Base-by-base conservation (phyloP, 2,888 invertebrate genomes). In the Ferdinandea cuprea region DNA sequence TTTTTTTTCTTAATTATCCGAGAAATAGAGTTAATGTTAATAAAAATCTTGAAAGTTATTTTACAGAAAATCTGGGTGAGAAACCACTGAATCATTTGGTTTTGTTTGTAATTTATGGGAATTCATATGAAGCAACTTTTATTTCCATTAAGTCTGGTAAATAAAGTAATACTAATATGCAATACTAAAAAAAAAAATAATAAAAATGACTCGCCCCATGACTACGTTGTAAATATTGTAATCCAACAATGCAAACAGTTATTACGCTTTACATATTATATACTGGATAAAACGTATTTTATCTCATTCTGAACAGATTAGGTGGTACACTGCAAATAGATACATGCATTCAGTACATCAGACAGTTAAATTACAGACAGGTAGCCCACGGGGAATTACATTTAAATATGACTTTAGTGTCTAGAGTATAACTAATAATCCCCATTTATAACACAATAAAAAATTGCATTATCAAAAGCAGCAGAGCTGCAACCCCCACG, bases 241-340 rank as follows among this genome's bases (percentile, higher is more conserved):
- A n/a, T n/a, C n/a, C 3, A 25, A 25, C 25, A 5, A 25, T 2
- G 2, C 25, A 25, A 25, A 25, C 25, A 25, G 3, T 25, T 25
- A 25, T 25, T 25, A 3, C 25, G 25, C 2, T 25, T 30, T 8
- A 13, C 5, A 40, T 15, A 2, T 40, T 7, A 2, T 7, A 1
- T 8, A 15, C 4, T 37, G 28, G 37, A 48, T 72, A 35, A 37
- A 65, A 56, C 65, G 73, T 25, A 56, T 37, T 73, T 73, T 30
- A 65, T 73, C 28, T 54, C n/a, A 9, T 9, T 25, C 28, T 4
- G 9, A 42, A 25, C 2, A 40, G 52, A 59, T 52, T 61, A 5
- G 30, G 13, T 3, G 25, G 3, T 25, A 5, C 32, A 6, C 25
- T 44, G 4, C 13, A 30, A 32, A 11, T 17, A 17, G 32, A 6